A percentile compares a stretch with the other conserved stretches of the same genome.
Evolutionary conservation across 2,888 invertebrate genomes (phyloP).

Genomic region (Lasius platythorax): DNA sequence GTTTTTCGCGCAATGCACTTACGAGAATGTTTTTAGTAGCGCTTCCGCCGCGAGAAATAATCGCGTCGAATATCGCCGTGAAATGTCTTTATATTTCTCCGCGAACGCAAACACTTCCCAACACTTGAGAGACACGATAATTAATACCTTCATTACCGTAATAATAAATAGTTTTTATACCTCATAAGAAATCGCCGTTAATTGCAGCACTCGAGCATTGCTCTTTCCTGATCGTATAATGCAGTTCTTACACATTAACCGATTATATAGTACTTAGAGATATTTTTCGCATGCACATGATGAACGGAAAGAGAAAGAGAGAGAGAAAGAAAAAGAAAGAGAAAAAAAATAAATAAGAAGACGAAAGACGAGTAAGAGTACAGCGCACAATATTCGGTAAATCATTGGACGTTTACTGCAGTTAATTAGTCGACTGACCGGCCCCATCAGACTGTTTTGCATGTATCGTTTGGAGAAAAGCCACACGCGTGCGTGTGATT

Average conservation of each 20-base stretch:
- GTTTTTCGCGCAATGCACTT: constrained; percentile 40
- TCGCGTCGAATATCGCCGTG: constrained; percentile 32
- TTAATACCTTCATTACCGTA: constrained; percentile 49
- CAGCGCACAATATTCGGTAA: constrained; percentile 76
- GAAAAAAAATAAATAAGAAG: constrained; percentile 1
- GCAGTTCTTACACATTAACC: constrained; percentile 44
- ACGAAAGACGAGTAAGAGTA: constrained; percentile 27
- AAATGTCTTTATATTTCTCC: constrained; percentile 51
- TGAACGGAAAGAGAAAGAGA: neutral
- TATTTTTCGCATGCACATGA: neutral
- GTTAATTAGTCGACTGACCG: constrained; percentile 81
- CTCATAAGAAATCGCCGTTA: constrained; percentile 47
- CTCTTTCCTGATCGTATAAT: constrained; percentile 42
- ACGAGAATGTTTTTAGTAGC: constrained; percentile 46
- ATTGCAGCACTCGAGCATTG: constrained; percentile 36
- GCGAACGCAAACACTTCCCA: constrained; percentile 18
- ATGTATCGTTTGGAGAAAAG: constrained; percentile 65
- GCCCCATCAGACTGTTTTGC: constrained; percentile 77
- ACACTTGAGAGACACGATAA: constrained; percentile 30
- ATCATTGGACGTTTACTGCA: constrained; percentile 83
- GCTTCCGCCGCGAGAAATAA: constrained; percentile 41
- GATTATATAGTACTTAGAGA: constrained; percentile 21
- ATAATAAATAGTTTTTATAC: constrained; percentile 54
- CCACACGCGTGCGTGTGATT: constrained; percentile 44
- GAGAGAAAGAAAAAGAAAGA: no score